Evolutionary conservation across 2,797 vertebrate genomes (phyloP).

Genomic region (Eulemur mongoz): DNA sequence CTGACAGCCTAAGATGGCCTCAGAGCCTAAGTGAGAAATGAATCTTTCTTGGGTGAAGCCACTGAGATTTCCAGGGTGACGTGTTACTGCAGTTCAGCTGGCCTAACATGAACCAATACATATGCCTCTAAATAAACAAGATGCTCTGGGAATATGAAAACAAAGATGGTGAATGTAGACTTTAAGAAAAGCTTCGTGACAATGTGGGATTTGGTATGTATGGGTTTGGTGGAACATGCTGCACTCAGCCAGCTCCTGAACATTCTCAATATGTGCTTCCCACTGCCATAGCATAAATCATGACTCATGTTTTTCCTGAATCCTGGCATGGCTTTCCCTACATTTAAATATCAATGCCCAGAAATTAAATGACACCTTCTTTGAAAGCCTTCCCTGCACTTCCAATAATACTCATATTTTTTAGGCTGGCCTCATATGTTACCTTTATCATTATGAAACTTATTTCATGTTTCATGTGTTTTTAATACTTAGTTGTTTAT

Average conservation of each 20-base stretch:
- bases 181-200: neutral
- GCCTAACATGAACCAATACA: accelerated
- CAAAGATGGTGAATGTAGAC: accelerated
- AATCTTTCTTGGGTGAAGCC: neutral
- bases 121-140: neutral
- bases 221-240: neutral
- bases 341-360: neutral
- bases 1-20: neutral
- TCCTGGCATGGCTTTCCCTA: neutral
- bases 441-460: neutral
- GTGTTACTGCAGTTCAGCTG: accelerated
- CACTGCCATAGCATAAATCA: neutral
- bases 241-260: accelerated
- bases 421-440: neutral
- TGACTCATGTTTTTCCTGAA: neutral
- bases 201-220: neutral
- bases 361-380: neutral
- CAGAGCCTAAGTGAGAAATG: neutral
- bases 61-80: neutral
- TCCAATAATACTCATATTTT: accelerated
- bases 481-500: neutral
- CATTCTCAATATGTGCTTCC: neutral
- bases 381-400: neutral
- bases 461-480: neutral
- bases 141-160: accelerated